Evolutionary conservation across 2,888 invertebrate genomes (phyloP).

Genomic region (Stenodera caucasica): DNA sequence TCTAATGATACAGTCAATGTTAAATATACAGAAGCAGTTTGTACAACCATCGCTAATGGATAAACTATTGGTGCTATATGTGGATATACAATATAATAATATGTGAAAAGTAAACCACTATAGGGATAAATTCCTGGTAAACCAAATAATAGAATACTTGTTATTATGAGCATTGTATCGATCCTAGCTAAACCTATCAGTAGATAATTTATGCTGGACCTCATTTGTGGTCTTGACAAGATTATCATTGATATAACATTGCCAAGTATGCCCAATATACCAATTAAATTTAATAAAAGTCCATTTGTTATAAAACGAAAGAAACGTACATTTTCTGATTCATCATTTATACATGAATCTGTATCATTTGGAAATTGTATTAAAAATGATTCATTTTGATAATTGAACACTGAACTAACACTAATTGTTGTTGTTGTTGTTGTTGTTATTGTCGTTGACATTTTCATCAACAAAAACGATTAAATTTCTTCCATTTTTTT

Average conservation of each 20-base stretch:
- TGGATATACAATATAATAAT: constrained; percentile 78
- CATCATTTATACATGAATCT: constrained; percentile 49
- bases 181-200: constrained; percentile 91
- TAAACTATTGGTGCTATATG: constrained; percentile 78
- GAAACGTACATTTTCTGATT: constrained; percentile 49
- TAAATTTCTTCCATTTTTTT: too few species aligned
- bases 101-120: constrained; percentile 74
- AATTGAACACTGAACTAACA: background rate
- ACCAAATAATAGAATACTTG: constrained; percentile 84
- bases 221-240: constrained; percentile 90
- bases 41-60: constrained; percentile 83
- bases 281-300: constrained; percentile 77
- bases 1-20: constrained; percentile 89
- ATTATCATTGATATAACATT: constrained; percentile 91
- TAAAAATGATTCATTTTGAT: constrained; percentile 12
- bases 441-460: background rate
- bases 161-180: constrained; percentile 88
- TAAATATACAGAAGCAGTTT: constrained; percentile 93
- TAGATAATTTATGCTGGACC: constrained; percentile 93
- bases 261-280: constrained; percentile 82
- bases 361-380: constrained; percentile 12
- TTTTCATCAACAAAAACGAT: background rate
- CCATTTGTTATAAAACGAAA: constrained; percentile 83
- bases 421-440: background rate
- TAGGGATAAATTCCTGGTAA: constrained; percentile 84